Evolutionary conservation across 1,140 invertebrate species (phyloP).

Genomic region (Triops longicaudatus): DNA sequence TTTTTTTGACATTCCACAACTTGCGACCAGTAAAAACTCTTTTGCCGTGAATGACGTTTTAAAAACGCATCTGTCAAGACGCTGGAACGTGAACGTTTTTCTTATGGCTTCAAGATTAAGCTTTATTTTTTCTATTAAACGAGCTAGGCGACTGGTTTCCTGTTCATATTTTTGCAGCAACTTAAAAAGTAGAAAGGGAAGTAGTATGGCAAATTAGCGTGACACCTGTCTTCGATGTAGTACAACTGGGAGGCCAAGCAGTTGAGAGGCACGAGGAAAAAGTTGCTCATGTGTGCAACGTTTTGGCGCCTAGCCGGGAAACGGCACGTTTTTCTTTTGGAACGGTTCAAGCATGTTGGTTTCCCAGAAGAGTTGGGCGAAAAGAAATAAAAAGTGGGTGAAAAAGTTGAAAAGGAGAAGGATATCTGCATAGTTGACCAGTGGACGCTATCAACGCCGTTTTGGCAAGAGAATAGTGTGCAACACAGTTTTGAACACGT

Average conservation of each 20-base stretch:
- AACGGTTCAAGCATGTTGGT: neutral
- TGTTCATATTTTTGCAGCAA: neutral
- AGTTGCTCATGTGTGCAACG: constrained; percentile 8
- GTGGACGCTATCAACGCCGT: constrained; percentile 1
- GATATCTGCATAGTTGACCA: neutral
- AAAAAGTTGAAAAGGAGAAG: neutral
- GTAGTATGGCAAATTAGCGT: constrained; percentile 10
- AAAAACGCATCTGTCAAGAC: neutral
- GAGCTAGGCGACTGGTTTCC: neutral
- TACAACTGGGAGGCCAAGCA: neutral
- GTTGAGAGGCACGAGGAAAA: constrained; percentile 11
- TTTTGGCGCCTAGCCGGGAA: neutral
- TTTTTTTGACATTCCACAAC: neutral
- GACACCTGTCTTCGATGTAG: constrained; percentile 11
- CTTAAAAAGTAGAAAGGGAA: neutral
- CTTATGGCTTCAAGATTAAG: neutral
- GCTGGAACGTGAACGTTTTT: neutral
- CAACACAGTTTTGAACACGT: neutral
- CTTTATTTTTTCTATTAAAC: neutral
- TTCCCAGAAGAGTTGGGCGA: neutral
- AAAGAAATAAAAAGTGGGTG: neutral
- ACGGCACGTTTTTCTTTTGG: neutral
- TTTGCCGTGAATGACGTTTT: neutral
- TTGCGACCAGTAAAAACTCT: neutral
- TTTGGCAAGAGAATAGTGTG: neutral